Base-by-base conservation (phyloP, 2,113 vertebrate species). In the Columbina picui region DNA sequence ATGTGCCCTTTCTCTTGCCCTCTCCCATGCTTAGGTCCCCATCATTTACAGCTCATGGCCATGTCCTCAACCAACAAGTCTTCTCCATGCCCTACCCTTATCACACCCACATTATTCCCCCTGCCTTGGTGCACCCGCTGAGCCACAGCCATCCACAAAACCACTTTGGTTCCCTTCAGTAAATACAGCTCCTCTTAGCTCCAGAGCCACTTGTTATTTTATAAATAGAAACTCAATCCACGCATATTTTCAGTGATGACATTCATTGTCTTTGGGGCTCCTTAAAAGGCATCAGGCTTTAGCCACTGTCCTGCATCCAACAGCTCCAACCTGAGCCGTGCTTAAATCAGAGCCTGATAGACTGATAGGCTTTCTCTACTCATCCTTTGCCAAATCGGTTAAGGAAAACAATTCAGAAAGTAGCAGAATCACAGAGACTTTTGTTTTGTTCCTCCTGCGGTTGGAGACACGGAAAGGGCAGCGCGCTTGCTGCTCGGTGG, bases 141-240 rank as follows among this genome's bases (percentile, higher is more conserved):
- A 69, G 71, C 45, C 55, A 38, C 1, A 0, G 61, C 52, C 68
- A 64, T n/a, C 67, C 38, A 3, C 56, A 88, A 80, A 8, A 11
- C 11, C 52, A 29, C 45, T 69, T 69, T 10, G 45, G 38, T 69
- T 92, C 74, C 76, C 76, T 52, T 60, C 6, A 2, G 63, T 61
- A 87, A 89, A 78, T 34, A 49, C n/a, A 69, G 41, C 71, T 90
- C 73, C 80, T 77, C 59, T 36, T 17, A 83, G 56, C 81, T 87
- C 50, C 60, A 69, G 95, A 91, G 55, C 27, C 25, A 1, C 82
- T 94, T 81, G 63, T 19, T 65, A 39, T 86, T 96, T 96, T 98
- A 98, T 97, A 98, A 98, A 98, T 94, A 98, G 97, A 97, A 98
- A 94, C 67, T 89, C 97, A 98, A 95, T 95, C 97, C 89, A 97